Base-by-base conservation (phyloP, 2,797 vertebrate genomes). In the Eremophila alpestris region DNA sequence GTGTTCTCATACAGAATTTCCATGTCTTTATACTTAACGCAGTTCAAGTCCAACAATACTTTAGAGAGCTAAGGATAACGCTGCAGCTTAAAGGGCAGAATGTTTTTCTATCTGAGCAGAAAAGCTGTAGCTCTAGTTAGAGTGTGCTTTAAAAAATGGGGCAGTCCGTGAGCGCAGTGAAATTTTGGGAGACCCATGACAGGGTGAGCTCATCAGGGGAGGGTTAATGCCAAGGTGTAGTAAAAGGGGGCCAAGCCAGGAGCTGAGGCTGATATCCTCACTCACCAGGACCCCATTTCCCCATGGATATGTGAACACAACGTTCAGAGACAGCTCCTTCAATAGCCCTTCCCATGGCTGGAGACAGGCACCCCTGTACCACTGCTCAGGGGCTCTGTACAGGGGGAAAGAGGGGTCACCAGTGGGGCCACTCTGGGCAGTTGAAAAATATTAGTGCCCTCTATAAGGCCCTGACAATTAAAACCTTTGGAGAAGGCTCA, bases 301-400 rank as follows among this genome's bases (percentile, higher is more conserved):
- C 43, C 7, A 11, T 0, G 8, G 14, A 8, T 41, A 14, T 32
- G 10, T 74, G 40, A 55, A 12, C 14, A 20, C 10, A 26, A 5
- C 0, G 0, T 41, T 15, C 23, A 68, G n/a, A 58, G 9, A 13
- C 1, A 3, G 21, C 13, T 91, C 9, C 48, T 36, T 52, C 2
- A 2, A 1, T 13, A 16, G 24, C 49, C 32, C 45, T 65, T 62
- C 29, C 8, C 1, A 0, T 12, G 19, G n/a, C 34, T 30, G 16
- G 19, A 65, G n/a, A 29, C 10, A 16, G 15, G 15, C 4, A 9
- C 7, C 58, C 11, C 22, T 32, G 5, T 16, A 3, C 8, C 8
- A 2, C 6, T 6, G 2, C 59, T 56, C 38, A n/a, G 36, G 34
- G 30, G 0, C 1, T 16, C 21, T 69, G 16, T 21, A 0, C 0